Conservation (phyloP, 1,140 invertebrate genomes). For the Stratiolaelaps scimitus region DNA sequence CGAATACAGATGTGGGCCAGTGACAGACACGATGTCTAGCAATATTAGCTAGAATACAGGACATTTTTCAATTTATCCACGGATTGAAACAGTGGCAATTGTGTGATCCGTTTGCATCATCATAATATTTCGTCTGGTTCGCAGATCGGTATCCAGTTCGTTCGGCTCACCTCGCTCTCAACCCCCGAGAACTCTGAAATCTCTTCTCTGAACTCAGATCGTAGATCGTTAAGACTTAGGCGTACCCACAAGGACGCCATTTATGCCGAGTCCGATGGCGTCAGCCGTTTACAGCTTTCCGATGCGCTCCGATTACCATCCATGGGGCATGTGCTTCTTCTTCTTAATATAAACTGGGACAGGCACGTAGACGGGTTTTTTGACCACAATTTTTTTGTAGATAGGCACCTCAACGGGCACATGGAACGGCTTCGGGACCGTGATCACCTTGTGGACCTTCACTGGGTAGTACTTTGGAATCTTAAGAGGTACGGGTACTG, state of each 20-base stretch:
- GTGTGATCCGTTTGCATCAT: too few relatives aligned
- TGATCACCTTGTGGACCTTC: constrained; percentile 12
- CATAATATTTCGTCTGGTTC: too few relatives aligned
- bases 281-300: neutral
- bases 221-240: too few relatives aligned
- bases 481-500: constrained; percentile 6
- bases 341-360: constrained; percentile 21
- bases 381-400: constrained; percentile 13
- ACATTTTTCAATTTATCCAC: too few relatives aligned
- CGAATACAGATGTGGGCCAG: too few relatives aligned
- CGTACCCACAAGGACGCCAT: too few relatives aligned
- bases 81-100: too few relatives aligned
- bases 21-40: too few relatives aligned
- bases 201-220: neutral
- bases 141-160: too few relatives aligned
- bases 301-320: neutral
- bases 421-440: constrained; percentile 2
- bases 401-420: constrained; percentile 18
- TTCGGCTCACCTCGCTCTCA: neutral
- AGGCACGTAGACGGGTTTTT: constrained; percentile 20
- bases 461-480: constrained; percentile 19
- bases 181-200: neutral
- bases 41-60: too few relatives aligned
- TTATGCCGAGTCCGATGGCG: too few relatives aligned
- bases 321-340: neutral